A percentile compares a stretch with the other conserved stretches of the same genome.
Evolutionary conservation across 30 jellyfish, hydroid and myxozoan species (phyloP).

Genomic region (Nemopilema nomurai): DNA sequence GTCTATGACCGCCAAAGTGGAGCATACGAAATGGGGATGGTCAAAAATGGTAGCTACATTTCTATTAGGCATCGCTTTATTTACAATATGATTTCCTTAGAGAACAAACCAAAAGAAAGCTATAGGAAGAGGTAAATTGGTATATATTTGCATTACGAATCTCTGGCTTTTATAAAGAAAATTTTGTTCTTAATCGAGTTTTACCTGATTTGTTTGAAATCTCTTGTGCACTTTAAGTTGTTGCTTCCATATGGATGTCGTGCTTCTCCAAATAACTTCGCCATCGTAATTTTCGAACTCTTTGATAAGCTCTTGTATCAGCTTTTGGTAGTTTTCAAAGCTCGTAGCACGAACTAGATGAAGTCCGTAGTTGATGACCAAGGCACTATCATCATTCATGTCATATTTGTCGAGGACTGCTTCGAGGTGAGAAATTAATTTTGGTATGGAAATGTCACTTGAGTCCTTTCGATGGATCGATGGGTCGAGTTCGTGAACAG

Average conservation of each 20-base stretch:
- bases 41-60: too few species aligned
- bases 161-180: neutral
- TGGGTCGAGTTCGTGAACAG: conserved; percentile 72
- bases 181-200: neutral
- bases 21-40: too few species aligned
- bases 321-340: conserved; percentile 60
- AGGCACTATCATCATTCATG: conserved; percentile 66
- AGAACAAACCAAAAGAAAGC: too few species aligned
- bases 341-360: conserved; percentile 90
- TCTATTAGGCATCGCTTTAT: too few species aligned
- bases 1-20: too few species aligned
- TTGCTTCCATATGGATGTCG: conserved; percentile 86
- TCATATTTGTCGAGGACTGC: conserved; percentile 36
- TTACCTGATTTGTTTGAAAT: conserved; percentile 94
- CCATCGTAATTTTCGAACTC: conserved; percentile 48
- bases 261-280: conserved; percentile 79
- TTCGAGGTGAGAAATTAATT: conserved; percentile 43
- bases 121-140: neutral
- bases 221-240: conserved; percentile 77
- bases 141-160: too few species aligned
- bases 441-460: conserved; percentile 57
- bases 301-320: conserved; percentile 49
- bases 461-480: conserved; percentile 78
- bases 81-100: too few species aligned
- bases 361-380: conserved; percentile 76